Evolutionary conservation across 1,140 invertebrate genomes (phyloP), one percentile per base, ranked within the genome.

Genomic region (Zaprionus ornatus): DNA sequence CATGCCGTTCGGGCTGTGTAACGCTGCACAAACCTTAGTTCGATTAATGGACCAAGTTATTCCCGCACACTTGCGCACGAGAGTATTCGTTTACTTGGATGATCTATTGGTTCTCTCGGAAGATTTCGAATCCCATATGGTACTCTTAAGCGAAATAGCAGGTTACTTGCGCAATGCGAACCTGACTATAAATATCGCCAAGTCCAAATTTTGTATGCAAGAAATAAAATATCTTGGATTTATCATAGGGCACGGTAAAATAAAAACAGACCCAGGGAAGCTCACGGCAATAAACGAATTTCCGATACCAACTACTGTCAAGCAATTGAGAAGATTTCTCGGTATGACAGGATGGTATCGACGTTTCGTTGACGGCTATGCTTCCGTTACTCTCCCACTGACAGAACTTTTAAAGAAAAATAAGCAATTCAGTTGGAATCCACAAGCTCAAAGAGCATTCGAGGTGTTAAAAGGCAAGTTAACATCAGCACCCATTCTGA

Each of bases 21-120:
- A 23, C 23, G 23, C 23, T 3, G 23, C 23, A 23, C 23, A 23
- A 23, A 23, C 23, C 60, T 13, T 65, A 61, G 72, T 62, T 25
- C 52, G 70, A 13, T 52, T 73, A 64, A 17, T 21, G 65, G 5
- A 63, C 52, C 1, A n/a, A n/a, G 56, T 62, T 13, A 66, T 76
- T 17, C 74, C 62, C 13, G 19, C 62, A 10, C 48, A 71, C 17
- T 48, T 77, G 12, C 50, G 42, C 12, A 66, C 56, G 1, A 23
- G 37, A 37, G 61, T 71, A 10, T 76, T 76, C n/a, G 55, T 71
- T 1, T 75, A 72, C 62, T 35, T 94, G 0, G 94, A 95, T 77
- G 94, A 95, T 63, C 84, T 94, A 1, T 3, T 45, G 6, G 9
- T 72, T n/a, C n/a, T n/a, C n/a, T n/a, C n/a, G n/a, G n/a, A n/a